A percentile compares a stretch with the other conserved stretches of the same genome.
Evolutionary conservation across 2,888 invertebrate genomes (phyloP).

Genomic region (Coremacera marginata): DNA sequence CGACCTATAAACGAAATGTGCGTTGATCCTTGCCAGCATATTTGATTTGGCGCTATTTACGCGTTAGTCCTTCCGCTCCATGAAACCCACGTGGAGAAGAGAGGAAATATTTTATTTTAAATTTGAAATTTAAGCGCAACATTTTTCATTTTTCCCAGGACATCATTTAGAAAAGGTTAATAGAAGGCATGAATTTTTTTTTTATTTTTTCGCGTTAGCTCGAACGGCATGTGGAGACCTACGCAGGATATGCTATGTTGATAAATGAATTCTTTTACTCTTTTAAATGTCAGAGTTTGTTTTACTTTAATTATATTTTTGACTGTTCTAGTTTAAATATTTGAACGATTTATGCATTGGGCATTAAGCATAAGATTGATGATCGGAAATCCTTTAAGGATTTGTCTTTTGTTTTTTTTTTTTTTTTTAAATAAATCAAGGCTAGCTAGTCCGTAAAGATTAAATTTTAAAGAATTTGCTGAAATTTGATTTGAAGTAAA

Average conservation of each 20-base stretch:
- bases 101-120: neutral
- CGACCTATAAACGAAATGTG: neutral
- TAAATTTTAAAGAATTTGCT: no score
- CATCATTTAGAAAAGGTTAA: neutral
- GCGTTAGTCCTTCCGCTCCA: neutral
- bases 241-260: neutral
- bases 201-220: neutral
- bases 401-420: no score
- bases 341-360: neutral
- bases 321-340: neutral
- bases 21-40: neutral
- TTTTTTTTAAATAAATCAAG: no score
- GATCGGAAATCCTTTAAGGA: neutral
- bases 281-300: neutral
- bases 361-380: neutral
- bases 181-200: neutral
- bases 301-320: neutral
- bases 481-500: no score
- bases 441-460: no score
- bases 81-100: neutral
- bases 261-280: constrained; percentile 2
- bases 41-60: neutral
- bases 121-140: neutral
- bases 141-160: constrained; percentile 2
- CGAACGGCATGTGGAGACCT: neutral